Percentiles rank a stretch among this genome's conserved stretches.
These are phyloP conservation scores for Hystrix cristata DNA, from an alignment of 2,113 vertebrate species.

Conservation along the genomic window DNA sequence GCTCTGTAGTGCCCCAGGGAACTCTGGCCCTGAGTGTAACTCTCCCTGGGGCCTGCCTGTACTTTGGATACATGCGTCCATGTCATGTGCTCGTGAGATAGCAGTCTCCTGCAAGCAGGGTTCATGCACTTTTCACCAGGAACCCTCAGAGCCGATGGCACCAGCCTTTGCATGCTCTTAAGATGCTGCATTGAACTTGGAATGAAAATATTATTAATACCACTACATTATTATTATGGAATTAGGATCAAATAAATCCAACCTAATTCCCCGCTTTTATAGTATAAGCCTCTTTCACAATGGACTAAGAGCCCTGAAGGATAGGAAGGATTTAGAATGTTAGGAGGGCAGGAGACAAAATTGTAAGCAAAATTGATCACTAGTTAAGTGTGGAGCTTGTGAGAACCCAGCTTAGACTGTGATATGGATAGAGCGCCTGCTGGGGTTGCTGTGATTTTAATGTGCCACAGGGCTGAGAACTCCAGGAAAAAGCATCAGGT, in stretches of 20 bases:
- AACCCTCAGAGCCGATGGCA: background rate
- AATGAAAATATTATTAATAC: conserved; percentile 67
- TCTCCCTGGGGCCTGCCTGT: background rate
- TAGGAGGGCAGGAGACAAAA: background rate
- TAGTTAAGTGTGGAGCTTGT: background rate
- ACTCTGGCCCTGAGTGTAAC: background rate
- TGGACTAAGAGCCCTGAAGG: conserved; percentile 47
- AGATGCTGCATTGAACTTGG: conserved; percentile 41
- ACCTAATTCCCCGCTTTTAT: conserved; percentile 70
- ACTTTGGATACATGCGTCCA: background rate
- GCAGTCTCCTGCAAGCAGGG: background rate
- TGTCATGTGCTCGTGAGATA: background rate
- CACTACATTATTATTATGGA: conserved; percentile 33
- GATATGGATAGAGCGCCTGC: background rate
- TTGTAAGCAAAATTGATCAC: background rate
- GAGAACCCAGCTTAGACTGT: background rate
- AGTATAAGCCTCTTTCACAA: conserved; percentile 75
- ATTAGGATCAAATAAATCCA: conserved; percentile 72
- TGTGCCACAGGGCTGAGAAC: background rate
- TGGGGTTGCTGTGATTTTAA: background rate
- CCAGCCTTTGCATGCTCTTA: background rate
- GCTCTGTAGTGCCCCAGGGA: background rate
- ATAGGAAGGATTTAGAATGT: conserved; percentile 65
- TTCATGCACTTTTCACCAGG: background rate
- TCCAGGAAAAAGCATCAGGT: background rate